Percentiles rank a stretch among this genome's conserved stretches.
phyloP scores from a whole-genome alignment of 1,140 invertebrate genomes.

The Luehdorfia chinensis region DNA sequence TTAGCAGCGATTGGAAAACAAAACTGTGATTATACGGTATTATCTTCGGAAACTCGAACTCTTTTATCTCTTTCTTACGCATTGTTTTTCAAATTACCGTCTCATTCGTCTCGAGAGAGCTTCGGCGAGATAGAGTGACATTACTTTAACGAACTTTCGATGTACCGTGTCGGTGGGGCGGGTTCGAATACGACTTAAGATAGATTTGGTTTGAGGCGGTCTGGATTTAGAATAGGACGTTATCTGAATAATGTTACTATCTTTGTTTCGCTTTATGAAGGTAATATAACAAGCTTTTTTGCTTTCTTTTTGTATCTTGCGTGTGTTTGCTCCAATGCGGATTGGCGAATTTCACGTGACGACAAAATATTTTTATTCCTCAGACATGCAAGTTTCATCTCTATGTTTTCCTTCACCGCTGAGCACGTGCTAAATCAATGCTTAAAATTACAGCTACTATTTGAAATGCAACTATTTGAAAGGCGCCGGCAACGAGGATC shows the following conservation, averaged over 20 bases:
- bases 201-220: slow-evolving; percentile 16
- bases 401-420: too few species aligned
- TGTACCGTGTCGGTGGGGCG: slow-evolving; percentile 49
- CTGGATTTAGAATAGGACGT: slow-evolving; percentile 6
- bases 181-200: slow-evolving; percentile 26
- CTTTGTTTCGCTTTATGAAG: too few species aligned
- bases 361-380: too few species aligned
- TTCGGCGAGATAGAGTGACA: slow-evolving; percentile 59
- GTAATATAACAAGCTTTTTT: too few species aligned
- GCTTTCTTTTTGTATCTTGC: too few species aligned
- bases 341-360: too few species aligned
- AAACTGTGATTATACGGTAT: slow-evolving; percentile 77
- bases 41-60: slow-evolving; percentile 36
- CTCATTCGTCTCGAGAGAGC: slow-evolving; percentile 50
- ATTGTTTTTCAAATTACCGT: slow-evolving; percentile 27
- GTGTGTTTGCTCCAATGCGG: too few species aligned
- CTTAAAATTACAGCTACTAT: too few species aligned
- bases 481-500: too few species aligned
- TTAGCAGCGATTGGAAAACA: slow-evolving; percentile 78
- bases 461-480: too few species aligned
- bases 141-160: slow-evolving; percentile 76
- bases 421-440: too few species aligned
- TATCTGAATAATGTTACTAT: slow-evolving; percentile 13
- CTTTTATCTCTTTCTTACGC: slow-evolving; percentile 36
- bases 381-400: too few species aligned